phyloP scores from a whole-genome alignment of 2,113 vertebrate species.

The Henicopernis longicauda region DNA sequence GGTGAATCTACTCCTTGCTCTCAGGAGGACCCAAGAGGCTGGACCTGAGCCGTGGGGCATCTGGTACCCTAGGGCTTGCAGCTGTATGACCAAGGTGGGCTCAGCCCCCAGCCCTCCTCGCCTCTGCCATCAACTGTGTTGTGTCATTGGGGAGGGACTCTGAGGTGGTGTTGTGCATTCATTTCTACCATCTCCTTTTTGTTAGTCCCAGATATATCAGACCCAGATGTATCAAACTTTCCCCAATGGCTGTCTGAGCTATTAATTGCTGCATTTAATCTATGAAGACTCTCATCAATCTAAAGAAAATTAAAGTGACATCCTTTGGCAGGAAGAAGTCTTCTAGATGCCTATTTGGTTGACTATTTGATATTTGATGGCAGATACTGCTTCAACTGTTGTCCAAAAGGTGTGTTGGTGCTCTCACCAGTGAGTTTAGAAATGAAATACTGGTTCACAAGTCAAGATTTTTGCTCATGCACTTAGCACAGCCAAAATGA shows the following conservation, averaged over 20 bases:
- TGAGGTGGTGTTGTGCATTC: not conserved
- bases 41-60: not conserved
- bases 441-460: not conserved
- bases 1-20: not conserved
- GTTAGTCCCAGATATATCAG: not conserved
- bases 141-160: too few relatives aligned
- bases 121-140: not conserved
- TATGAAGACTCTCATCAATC: not conserved
- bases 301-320: not conserved
- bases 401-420: not conserved
- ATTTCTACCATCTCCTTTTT: not conserved
- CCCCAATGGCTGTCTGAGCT: not conserved
- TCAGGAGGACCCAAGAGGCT: not conserved
- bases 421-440: not conserved
- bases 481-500: not conserved
- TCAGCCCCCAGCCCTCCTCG: not conserved
- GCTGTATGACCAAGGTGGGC: accelerated
- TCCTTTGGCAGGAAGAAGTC: not conserved
- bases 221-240: not conserved
- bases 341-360: not conserved
- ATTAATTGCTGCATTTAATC: not conserved
- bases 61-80: not conserved
- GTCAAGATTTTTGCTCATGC: not conserved
- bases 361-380: not conserved
- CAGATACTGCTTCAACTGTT: not conserved